Evolutionary conservation across 2,113 vertebrate species (phyloP).

Genomic region (Rhinogobius similis): DNA sequence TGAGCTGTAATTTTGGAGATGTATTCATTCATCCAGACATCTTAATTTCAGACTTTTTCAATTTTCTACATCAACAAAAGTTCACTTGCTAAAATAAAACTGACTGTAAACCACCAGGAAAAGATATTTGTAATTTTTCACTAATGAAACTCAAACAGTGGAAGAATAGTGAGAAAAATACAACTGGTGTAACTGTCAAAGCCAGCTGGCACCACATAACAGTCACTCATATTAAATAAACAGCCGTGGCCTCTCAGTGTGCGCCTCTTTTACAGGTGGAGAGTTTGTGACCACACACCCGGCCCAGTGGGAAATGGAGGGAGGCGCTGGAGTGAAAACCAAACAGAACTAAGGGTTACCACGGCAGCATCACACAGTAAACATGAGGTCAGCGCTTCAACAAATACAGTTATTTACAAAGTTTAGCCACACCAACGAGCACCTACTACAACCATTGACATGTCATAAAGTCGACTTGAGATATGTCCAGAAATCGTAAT

Average conservation of each 20-base stretch:
- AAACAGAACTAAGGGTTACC: conserved; percentile 68
- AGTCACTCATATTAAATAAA: conserved; percentile 42
- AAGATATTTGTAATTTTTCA: too few relatives aligned
- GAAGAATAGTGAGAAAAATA: not conserved
- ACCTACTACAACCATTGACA: conserved; percentile 19
- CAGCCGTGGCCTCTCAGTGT: conserved; percentile 9
- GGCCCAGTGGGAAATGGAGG: conserved; percentile 7
- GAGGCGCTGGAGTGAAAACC: conserved; percentile 59
- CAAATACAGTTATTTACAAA: conserved; percentile 55
- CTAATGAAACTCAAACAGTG: not conserved
- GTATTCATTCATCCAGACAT: not conserved
- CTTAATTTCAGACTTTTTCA: not conserved
- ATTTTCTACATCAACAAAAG: not conserved
- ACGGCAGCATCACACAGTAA: conserved; percentile 53
- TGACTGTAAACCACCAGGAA: not conserved
- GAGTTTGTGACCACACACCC: conserved; percentile 47
- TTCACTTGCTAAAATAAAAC: not conserved
- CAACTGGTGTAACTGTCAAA: conserved; percentile 21
- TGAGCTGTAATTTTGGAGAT: not conserved
- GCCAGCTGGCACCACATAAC: conserved; percentile 51
- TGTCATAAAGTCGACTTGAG: not conserved
- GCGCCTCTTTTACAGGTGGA: conserved; percentile 35
- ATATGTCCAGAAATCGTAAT: not conserved
- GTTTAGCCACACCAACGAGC: conserved; percentile 23
- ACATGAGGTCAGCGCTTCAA: conserved; percentile 31